These are phyloP conservation scores for Polypterus senegalus DNA, from an alignment of 2,113 vertebrate genomes.

Conservation along the genomic window DNA sequence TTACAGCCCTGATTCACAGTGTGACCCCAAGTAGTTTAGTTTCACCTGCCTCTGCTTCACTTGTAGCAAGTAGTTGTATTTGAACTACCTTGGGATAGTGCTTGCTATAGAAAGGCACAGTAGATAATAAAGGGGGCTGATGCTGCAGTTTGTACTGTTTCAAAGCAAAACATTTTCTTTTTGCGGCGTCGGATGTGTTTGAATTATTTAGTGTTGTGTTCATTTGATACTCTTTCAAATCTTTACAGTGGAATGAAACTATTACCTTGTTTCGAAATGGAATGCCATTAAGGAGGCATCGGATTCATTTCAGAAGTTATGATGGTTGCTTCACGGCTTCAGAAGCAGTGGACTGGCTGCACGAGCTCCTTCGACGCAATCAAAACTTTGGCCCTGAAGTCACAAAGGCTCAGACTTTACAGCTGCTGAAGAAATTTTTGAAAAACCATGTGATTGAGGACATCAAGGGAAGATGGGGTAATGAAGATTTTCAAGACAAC, in stretches of 20 bases:
- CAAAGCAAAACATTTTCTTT: neutral
- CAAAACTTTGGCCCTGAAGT: constrained; percentile 75
- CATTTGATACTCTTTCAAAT: neutral
- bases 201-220: neutral
- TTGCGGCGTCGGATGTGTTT: neutral
- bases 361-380: constrained; percentile 51
- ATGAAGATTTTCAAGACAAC: constrained; percentile 69
- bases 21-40: too few relatives aligned
- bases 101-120: too few relatives aligned
- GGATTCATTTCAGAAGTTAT: constrained; percentile 62
- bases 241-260: constrained; percentile 68
- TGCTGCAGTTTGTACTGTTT: neutral
- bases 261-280: constrained; percentile 61
- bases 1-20: too few relatives aligned
- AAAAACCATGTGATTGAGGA: constrained; percentile 79
- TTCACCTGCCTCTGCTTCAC: too few relatives aligned
- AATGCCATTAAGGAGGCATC: constrained; percentile 65
- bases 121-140: too few relatives aligned
- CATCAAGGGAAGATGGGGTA: constrained; percentile 68
- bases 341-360: constrained; percentile 62
- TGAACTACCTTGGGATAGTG: too few relatives aligned
- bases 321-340: constrained; percentile 63
- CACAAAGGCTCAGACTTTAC: constrained; percentile 60
- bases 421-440: constrained; percentile 68
- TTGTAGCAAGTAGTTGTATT: too few relatives aligned